These are phyloP conservation scores for Dermochelys coriacea DNA, from an alignment of 2,797 vertebrate genomes.

Conservation along the genomic window DNA sequence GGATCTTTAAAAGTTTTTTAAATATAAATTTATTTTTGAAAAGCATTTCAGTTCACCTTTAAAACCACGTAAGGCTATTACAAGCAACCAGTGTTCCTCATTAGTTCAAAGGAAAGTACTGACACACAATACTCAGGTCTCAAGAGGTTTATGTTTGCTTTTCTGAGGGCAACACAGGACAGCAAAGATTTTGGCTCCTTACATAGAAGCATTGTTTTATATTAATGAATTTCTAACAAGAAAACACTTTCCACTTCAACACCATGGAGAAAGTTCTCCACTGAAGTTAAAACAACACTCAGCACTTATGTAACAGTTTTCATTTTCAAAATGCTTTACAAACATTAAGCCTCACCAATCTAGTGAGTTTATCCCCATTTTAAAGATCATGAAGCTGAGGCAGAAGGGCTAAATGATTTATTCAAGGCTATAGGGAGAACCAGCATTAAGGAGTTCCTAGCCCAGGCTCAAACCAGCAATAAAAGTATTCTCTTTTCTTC, in stretches of 20 bases:
- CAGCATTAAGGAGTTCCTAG: neutral
- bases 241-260: conserved; percentile 12
- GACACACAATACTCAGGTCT: conserved; percentile 16
- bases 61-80: neutral
- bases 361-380: conserved; percentile 1
- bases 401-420: neutral
- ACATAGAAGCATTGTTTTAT: neutral
- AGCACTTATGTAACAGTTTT: neutral
- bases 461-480: neutral
- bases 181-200: conserved; percentile 16
- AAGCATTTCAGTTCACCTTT: conserved; percentile 33
- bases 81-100: neutral
- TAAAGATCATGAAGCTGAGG: conserved; percentile 7
- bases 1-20: neutral
- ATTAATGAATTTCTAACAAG: conserved; percentile 26
- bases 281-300: neutral
- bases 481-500: neutral
- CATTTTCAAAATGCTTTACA: conserved; percentile 16
- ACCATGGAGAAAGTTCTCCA: neutral
- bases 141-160: conserved; percentile 15
- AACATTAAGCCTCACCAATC: conserved; percentile 1
- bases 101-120: conserved; percentile 33
- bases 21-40: neutral
- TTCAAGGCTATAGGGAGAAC: neutral
- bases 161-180: neutral